A percentile compares a stretch with the other conserved stretches of the same genome.
phyloP scores from a whole-genome alignment of 1,140 invertebrate genomes.

The Apocrypta bakeri region DNA sequence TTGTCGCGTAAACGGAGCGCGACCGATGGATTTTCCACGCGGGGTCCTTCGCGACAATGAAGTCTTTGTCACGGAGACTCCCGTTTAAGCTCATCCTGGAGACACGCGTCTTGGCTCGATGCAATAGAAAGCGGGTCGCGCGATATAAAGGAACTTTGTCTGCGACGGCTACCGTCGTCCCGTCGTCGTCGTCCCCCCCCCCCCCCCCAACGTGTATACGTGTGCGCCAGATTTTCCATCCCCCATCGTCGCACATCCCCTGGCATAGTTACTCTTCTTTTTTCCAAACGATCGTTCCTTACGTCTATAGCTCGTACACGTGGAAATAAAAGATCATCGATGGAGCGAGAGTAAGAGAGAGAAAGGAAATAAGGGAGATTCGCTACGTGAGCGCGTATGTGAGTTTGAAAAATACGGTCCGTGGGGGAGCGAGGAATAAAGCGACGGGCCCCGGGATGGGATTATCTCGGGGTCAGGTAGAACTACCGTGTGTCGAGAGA shows the following conservation, averaged over 20 bases:
- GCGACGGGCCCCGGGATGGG: constrained; percentile 13
- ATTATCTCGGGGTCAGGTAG: constrained; percentile 38
- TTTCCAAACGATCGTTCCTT: neutral
- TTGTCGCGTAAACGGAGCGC: no score
- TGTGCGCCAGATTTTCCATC: neutral
- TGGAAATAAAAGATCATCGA: neutral
- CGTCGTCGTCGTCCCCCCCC: neutral
- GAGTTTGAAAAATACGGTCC: constrained; percentile 31
- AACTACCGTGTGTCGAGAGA: neutral
- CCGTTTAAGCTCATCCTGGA: neutral
- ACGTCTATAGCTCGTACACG: neutral
- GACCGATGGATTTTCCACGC: no score
- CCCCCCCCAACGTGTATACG: neutral
- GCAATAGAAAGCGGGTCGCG: no score
- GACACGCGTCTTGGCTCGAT: neutral
- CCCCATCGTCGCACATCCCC: no score
- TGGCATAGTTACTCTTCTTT: neutral
- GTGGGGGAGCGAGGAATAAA: constrained; percentile 40
- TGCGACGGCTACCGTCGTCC: neutral
- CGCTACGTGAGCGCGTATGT: neutral
- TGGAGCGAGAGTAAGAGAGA: neutral
- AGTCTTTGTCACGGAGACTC: constrained; percentile 29
- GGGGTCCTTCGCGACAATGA: no score
- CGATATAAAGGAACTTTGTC: constrained; percentile 24
- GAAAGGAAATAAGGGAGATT: constrained; percentile 1